A percentile compares a stretch with the other conserved stretches of the same genome.
phyloP scores from a whole-genome alignment of 2,888 invertebrate genomes.

The Chaetogeoica ovagalla region DNA sequence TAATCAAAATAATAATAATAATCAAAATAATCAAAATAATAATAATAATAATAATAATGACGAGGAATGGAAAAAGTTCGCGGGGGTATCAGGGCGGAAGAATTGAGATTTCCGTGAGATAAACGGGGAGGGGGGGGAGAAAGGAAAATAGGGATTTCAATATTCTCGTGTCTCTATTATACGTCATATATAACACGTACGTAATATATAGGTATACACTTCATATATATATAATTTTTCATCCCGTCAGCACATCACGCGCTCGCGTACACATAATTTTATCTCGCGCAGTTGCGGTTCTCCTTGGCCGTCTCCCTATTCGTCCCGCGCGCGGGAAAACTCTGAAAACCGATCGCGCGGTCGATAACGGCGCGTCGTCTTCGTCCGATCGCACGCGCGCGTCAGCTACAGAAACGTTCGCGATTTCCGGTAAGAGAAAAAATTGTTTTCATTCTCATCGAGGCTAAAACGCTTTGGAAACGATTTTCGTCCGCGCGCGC shows the following conservation, averaged over 20 bases:
- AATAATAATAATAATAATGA: neutral
- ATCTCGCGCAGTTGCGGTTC: too few species aligned
- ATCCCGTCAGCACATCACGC: constrained; percentile 44
- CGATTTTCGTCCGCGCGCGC: too few species aligned
- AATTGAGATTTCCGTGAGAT: constrained; percentile 50
- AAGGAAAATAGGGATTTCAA: constrained; percentile 31
- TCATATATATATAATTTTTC: constrained; percentile 45
- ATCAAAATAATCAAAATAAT: too few species aligned
- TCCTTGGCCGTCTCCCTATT: neutral
- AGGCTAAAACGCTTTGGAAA: too few species aligned
- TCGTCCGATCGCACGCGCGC: too few species aligned
- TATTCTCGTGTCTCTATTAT: neutral
- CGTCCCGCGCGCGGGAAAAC: neutral
- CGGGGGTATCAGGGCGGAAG: neutral
- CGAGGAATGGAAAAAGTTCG: neutral
- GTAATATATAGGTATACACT: neutral
- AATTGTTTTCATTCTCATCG: too few species aligned
- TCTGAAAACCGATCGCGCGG: constrained; percentile 4
- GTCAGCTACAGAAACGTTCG: too few species aligned
- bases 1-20: too few species aligned
- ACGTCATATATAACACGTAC: too few species aligned
- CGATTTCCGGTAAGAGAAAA: too few species aligned
- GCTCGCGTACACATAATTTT: neutral
- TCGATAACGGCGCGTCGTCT: too few species aligned
- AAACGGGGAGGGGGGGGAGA: constrained; percentile 33